phyloP scores from a whole-genome alignment of 2,797 vertebrate genomes.

The Oceanodroma leucorhoa region DNA sequence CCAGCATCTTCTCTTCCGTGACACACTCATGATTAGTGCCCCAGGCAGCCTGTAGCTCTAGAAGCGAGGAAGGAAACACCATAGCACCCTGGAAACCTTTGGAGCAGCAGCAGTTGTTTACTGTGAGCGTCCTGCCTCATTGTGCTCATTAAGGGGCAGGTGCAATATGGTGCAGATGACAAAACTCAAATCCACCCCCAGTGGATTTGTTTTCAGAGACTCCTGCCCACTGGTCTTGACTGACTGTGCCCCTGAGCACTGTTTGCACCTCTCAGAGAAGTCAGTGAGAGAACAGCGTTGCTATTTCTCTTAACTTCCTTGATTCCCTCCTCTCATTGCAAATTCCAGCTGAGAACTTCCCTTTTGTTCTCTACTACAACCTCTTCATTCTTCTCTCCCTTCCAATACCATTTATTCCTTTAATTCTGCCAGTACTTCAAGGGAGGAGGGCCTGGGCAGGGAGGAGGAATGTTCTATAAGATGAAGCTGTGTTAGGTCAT shows the following conservation, averaged over 20 bases:
- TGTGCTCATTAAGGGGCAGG: not conserved
- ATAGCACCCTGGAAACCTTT: not conserved
- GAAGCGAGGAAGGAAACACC: not conserved
- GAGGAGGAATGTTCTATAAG: not conserved
- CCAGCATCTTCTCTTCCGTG: not conserved
- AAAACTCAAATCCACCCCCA: not conserved
- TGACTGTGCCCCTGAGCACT: not conserved
- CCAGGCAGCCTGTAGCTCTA: not conserved
- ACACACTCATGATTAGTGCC: not conserved
- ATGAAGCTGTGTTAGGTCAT: not conserved
- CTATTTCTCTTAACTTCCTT: not conserved
- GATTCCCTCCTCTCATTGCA: not conserved
- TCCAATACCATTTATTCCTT: not conserved
- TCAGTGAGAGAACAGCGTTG: not conserved
- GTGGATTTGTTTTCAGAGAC: not conserved
- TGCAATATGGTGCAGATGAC: not conserved
- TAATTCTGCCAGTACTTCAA: not conserved
- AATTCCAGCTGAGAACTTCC: not conserved
- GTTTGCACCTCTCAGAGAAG: not conserved
- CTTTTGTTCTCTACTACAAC: not conserved
- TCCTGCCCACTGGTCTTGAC: not conserved
- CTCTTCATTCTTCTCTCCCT: not conserved
- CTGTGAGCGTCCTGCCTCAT: not conserved
- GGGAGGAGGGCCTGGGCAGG: not conserved
- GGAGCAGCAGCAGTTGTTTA: not conserved